These are phyloP conservation scores for Acleris sparsana DNA, from an alignment of 2,888 invertebrate species.

Conservation along the genomic window DNA sequence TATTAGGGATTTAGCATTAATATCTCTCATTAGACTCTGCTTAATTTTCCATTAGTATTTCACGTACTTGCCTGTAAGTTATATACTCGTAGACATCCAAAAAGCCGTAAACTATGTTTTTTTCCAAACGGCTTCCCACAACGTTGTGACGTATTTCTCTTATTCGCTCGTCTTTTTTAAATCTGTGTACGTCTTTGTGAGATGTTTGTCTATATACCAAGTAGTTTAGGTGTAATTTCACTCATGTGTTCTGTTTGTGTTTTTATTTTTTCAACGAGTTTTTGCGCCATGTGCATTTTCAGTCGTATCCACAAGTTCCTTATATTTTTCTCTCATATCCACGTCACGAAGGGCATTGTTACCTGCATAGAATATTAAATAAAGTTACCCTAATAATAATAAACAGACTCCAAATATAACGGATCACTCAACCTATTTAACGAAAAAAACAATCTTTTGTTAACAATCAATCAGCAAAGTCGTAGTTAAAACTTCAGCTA, in stretches of 20 bases:
- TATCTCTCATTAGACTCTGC: constrained; percentile 1
- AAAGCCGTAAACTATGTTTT: neutral
- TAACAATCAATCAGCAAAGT: too few species aligned
- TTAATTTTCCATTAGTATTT: constrained; percentile 17
- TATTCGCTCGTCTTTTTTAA: neutral
- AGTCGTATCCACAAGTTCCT: neutral
- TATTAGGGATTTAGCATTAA: neutral
- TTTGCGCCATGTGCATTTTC: neutral
- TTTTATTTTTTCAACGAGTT: neutral
- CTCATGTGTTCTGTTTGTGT: neutral
- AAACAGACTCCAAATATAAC: too few species aligned
- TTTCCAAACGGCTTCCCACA: neutral
- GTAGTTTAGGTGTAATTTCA: neutral
- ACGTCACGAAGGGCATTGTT: neutral
- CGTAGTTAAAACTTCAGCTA: too few species aligned
- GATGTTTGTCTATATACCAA: neutral
- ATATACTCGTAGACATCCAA: neutral
- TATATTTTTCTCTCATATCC: neutral
- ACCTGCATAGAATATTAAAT: too few species aligned
- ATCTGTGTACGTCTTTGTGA: neutral
- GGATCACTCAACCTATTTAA: too few species aligned
- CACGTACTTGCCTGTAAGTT: constrained; percentile 20
- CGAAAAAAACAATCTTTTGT: too few species aligned
- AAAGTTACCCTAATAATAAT: too few species aligned
- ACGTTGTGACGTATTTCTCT: neutral